A percentile compares a stretch with the other conserved stretches of the same genome.
phyloP scores from a whole-genome alignment of 2,113 vertebrate genomes.

The Empidonax traillii region DNA sequence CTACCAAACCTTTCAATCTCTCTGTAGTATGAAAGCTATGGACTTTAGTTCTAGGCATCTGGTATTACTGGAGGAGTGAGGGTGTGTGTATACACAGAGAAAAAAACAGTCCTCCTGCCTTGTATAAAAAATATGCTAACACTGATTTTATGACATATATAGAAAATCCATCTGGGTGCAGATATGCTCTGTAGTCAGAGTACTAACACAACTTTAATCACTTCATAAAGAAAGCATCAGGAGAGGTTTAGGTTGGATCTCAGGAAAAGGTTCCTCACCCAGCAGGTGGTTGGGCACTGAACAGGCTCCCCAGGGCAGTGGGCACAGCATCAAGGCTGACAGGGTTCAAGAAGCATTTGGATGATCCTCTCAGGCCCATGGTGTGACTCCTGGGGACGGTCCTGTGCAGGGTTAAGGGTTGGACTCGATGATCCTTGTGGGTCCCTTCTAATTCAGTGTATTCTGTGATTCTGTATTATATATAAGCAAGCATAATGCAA shows the following conservation, averaged over 20 bases:
- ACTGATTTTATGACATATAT: not conserved
- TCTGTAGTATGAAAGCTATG: not conserved
- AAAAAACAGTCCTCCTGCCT: not conserved
- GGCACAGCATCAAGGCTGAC: not conserved
- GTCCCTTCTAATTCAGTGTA: not conserved
- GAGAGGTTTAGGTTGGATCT: not conserved
- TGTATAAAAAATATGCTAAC: not conserved
- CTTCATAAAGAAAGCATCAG: not conserved
- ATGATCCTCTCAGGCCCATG: not conserved
- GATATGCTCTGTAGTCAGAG: not conserved
- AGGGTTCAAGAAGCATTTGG: not conserved
- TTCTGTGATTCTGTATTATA: not conserved
- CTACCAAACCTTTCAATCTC: not conserved
- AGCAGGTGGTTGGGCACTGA: not conserved
- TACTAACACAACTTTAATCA: not conserved
- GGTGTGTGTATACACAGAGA: not conserved
- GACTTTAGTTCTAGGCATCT: not conserved
- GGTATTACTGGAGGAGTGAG: not conserved
- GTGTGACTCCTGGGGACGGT: not conserved
- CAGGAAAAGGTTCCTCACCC: not conserved
- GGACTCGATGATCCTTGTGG: not conserved
- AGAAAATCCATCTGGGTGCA: not conserved
- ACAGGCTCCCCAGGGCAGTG: not conserved
- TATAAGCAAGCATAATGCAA: not conserved
- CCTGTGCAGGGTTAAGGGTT: not conserved